phyloP scores from a whole-genome alignment of 2,888 invertebrate species.

The Gortyna flavago region DNA sequence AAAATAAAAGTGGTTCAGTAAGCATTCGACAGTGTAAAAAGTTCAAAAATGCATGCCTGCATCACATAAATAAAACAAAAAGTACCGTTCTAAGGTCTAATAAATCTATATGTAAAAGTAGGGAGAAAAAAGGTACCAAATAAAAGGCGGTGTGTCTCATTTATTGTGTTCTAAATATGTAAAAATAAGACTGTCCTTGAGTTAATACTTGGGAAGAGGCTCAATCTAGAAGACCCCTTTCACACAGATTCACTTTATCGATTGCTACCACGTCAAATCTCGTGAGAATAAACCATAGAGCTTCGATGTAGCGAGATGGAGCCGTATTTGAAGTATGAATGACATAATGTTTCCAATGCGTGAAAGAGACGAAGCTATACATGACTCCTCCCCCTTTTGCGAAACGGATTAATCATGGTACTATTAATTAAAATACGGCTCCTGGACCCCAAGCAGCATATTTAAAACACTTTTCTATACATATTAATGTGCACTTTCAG shows the following conservation, averaged over 20 bases:
- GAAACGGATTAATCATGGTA: not conserved
- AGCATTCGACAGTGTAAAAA: conserved; percentile 22
- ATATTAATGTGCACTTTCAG: not conserved
- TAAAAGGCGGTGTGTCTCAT: not conserved
- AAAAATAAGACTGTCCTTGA: not conserved
- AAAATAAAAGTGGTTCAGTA: conserved; percentile 3
- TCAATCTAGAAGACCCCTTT: not conserved
- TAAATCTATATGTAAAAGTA: not conserved
- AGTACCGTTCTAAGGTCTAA: not conserved
- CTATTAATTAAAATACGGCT: not conserved
- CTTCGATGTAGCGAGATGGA: not conserved
- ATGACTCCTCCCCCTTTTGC: not conserved
- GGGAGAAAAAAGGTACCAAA: not conserved
- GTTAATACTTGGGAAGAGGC: not conserved
- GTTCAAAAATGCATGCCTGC: conserved; percentile 2
- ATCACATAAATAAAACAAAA: not conserved
- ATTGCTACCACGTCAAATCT: not conserved
- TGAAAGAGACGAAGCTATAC: not conserved
- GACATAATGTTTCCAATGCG: not conserved
- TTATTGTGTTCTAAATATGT: not conserved
- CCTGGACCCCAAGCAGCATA: not conserved
- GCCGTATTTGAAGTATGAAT: not conserved
- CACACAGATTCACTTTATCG: not conserved
- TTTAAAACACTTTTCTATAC: not conserved
- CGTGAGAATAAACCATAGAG: not conserved